Evolutionary conservation across 2,113 vertebrate species (phyloP), one percentile per base, ranked within the genome.

Genomic region (Saccopteryx bilineata): DNA sequence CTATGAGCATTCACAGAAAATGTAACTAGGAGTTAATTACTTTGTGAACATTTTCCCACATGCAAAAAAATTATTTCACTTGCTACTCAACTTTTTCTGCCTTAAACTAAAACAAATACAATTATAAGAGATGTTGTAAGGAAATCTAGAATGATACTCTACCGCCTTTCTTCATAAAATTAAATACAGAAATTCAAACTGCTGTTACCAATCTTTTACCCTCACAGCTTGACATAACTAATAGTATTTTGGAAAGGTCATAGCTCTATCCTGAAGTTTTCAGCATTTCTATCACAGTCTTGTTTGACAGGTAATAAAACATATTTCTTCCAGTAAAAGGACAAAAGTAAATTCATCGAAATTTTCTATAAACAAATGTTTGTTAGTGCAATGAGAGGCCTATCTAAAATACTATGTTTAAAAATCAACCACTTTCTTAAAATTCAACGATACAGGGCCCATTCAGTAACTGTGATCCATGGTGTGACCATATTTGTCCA

Each of bases 71-170:
- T 12, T 87, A 75, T 88, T 96, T 93, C 54, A 95, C 71, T 90
- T 60, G 63, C 10, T 88, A 7, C 87, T 68, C 95, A 95, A 24
- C 23, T 96, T 96, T 94, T 71, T 88, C 84, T 78, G 4, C 5
- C 17, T 75, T 23, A n/a, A 5, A 5, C 46, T 81, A 84, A 92
- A 95, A 15, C 33, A 52, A 7, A n/a, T 91, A 18, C 66, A 92
- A 78, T 24, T 28, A 71, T 94, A 87, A 39, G 84, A 91, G 63
- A 90, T 56, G 21, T 92, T 85, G 48, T 88, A 75, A 91, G 90
- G 28, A 69, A 81, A 87, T 23, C 79, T 96, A 97, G 96, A 97
- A 78, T 97, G 90, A 94, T 94, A 39, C 89, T 71, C 18, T 86
- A 88, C 71, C 89, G 71, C 18, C 86, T 93, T 61, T 74, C 13